Base-by-base conservation (phyloP, 92 coral and sea anemone genomes). In the Phenganax stokvisi region DNA sequence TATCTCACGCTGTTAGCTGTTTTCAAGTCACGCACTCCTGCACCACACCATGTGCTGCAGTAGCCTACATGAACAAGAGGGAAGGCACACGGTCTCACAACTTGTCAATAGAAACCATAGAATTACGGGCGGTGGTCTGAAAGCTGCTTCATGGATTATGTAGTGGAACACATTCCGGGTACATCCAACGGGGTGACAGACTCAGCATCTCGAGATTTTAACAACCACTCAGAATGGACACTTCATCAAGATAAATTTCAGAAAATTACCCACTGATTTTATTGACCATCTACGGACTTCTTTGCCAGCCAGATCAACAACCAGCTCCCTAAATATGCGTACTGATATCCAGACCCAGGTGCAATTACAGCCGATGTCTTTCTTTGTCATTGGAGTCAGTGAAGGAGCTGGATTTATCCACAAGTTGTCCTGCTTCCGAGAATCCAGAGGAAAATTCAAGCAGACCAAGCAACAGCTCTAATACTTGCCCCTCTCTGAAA, bases 151-250 rank as follows among this genome's bases (percentile, higher is more conserved):
- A 0, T 89, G 92, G 87, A 30, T 86, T 27, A 76, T 20, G 25
- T 87, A 28, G 92, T 87, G 12, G 73, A 58, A 54, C 92, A 89
- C 77, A 86, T 89, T 17, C 87, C 87, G 12, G 89, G 91, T 10
- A 75, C 71, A 55, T 89, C 96, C 57, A 90, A 90, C 54, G 54
- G 31, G 10, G 84, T 81, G 71, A 93, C 85, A 85, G 92, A 91
- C 90, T 37, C 47, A 64, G 53, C 53, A 68, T 79, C 69, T 59
- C 17, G 20, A 6, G 2, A 10, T 0, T 13, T 25, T 20, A 59
- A 59, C 65, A 0, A 25, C 20, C 12, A 10, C 65, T 59, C 65
- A n/a, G 65, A 59, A 59, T 59, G 65, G 65, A 59, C 65, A 25
- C 65, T 59, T n/a, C 15, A 59, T 25, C 65, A 25, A 59, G 65